Conservation (phyloP, 2,888 invertebrate species). For the Antheraea yamamai region DNA sequence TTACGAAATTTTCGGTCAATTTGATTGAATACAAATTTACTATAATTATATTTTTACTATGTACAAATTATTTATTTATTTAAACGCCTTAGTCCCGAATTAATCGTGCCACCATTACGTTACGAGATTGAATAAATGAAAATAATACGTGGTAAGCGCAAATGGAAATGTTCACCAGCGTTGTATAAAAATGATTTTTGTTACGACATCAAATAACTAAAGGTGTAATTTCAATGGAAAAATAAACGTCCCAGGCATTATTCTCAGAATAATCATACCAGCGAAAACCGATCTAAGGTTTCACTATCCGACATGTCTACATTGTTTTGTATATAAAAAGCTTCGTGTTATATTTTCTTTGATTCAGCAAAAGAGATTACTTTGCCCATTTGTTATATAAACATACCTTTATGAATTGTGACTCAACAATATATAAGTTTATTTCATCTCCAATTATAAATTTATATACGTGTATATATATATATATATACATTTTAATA, state of each 20-base stretch:
- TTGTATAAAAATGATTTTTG: not conserved
- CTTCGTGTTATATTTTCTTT: not conserved
- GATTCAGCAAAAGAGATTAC: not conserved
- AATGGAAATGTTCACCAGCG: not conserved
- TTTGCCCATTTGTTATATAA: not conserved
- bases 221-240: not conserved
- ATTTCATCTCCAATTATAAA: not conserved
- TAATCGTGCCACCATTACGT: no score
- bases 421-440: not conserved
- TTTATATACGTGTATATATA: not conserved
- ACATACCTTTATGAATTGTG: not conserved
- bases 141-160: not conserved
- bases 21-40: no score
- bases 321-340: not conserved
- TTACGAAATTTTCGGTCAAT: no score
- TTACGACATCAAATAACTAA: not conserved
- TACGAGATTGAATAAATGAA: no score
- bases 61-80: no score
- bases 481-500: no score
- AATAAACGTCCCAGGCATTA: not conserved
- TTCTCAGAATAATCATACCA: conserved; percentile 1
- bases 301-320: not conserved
- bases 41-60: no score
- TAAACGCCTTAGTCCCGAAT: no score
- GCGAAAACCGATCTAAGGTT: not conserved